Conservation (phyloP, 2,113 vertebrate species). For the Crotalus helleri region DNA sequence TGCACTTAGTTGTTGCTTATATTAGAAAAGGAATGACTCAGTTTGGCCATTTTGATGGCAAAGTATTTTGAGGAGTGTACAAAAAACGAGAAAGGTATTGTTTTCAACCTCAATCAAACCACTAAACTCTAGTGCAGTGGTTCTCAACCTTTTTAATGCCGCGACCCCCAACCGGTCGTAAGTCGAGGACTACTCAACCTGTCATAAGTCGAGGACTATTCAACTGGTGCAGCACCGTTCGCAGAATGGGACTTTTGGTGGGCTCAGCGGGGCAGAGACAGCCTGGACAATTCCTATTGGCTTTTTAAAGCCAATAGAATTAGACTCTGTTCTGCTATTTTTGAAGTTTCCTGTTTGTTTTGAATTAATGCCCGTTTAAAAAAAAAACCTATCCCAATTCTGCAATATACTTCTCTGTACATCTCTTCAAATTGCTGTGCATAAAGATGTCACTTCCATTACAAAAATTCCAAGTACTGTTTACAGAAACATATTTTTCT, state of each 20-base stretch:
- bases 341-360: not conserved
- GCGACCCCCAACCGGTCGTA: no score
- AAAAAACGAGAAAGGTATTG: not conserved
- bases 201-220: no score
- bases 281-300: no score
- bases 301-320: no score
- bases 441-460: not conserved
- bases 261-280: no score
- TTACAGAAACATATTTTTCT: not conserved
- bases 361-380: not conserved
- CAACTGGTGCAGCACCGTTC: no score
- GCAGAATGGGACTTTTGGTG: no score
- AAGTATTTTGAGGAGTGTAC: not conserved
- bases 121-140: not conserved
- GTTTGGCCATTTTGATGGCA: not conserved
- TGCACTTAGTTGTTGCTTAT: not conserved
- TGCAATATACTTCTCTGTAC: not conserved
- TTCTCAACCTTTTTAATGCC: no score
- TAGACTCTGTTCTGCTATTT: not conserved
- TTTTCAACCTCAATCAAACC: not conserved
- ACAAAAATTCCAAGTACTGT: conserved; percentile 2
- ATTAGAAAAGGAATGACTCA: not conserved
- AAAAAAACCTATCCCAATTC: not conserved
- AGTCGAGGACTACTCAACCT: no score
- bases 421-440: not conserved